A percentile compares a stretch with the other conserved stretches of the same genome.
phyloP scores from a whole-genome alignment of 2,113 vertebrate genomes.

The Rhinichthys klamathensis region DNA sequence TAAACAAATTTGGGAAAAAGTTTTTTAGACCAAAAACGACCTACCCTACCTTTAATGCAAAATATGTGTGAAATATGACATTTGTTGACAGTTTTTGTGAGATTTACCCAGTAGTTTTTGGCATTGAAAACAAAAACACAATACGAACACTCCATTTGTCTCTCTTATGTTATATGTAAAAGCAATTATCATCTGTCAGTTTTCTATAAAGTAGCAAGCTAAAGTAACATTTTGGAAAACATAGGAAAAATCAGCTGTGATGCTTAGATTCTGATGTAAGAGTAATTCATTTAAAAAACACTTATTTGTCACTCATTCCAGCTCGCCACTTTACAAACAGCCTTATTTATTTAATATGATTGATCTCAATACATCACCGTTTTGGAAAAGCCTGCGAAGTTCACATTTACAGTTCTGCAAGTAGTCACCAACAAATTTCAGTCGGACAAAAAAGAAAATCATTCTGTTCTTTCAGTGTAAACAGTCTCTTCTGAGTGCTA shows the following conservation, averaged over 20 bases:
- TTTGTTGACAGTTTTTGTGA: neutral
- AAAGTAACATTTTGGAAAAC: neutral
- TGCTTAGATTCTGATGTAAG: neutral
- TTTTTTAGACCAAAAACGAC: too few relatives aligned
- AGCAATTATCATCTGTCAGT: neutral
- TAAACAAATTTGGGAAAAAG: too few relatives aligned
- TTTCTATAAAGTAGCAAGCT: neutral
- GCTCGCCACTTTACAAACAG: neutral
- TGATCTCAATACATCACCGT: neutral
- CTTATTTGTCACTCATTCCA: neutral
- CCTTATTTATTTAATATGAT: slow-evolving; percentile 15
- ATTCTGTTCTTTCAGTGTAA: slow-evolving; percentile 11
- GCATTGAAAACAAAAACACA: neutral
- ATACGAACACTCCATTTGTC: neutral
- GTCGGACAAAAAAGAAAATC: neutral
- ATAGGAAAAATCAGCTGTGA: neutral
- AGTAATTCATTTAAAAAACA: neutral
- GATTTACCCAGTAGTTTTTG: neutral
- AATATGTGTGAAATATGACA: neutral
- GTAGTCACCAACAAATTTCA: neutral
- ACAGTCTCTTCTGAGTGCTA: slow-evolving; percentile 16
- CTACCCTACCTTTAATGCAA: too few relatives aligned
- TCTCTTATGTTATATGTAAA: neutral
- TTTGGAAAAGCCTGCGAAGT: neutral
- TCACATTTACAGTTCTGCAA: slow-evolving; percentile 9